Conservation (phyloP, 2,113 vertebrate genomes). For the Xiphophorus maculatus region DNA sequence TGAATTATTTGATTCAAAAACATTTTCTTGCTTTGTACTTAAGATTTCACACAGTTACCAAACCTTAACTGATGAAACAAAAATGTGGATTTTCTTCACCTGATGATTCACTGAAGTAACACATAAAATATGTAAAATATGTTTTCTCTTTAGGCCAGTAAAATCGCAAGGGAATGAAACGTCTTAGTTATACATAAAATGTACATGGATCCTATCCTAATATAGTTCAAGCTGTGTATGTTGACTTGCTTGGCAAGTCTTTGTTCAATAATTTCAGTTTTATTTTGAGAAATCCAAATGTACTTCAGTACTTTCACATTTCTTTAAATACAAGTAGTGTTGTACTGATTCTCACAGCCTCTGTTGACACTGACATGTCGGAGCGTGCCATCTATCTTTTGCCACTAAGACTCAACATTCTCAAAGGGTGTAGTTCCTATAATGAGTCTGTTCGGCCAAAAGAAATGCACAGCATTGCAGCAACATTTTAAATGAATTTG, state of each 20-base stretch:
- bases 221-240: neutral
- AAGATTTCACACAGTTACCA: no score
- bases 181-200: neutral
- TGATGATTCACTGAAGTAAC: neutral
- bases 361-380: constrained; percentile 43
- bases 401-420: constrained; percentile 64
- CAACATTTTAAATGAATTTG: constrained; percentile 1
- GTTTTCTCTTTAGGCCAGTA: neutral
- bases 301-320: neutral
- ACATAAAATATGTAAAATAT: neutral
- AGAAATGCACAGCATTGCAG: neutral
- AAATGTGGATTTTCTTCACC: no score
- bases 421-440: constrained; percentile 56
- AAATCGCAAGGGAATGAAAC: neutral
- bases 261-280: neutral
- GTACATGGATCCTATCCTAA: neutral
- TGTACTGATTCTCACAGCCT: constrained; percentile 28
- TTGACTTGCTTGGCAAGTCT: no score
- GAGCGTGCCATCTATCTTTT: constrained; percentile 18
- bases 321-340: constrained; percentile 10
- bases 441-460: constrained; percentile 17
- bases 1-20: neutral
- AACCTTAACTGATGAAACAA: no score
- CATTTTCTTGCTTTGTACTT: neutral
- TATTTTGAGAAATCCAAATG: neutral